Evolutionary conservation across 92 coral and sea anemone species (phyloP).

Genomic region (Palythoa grandis): DNA sequence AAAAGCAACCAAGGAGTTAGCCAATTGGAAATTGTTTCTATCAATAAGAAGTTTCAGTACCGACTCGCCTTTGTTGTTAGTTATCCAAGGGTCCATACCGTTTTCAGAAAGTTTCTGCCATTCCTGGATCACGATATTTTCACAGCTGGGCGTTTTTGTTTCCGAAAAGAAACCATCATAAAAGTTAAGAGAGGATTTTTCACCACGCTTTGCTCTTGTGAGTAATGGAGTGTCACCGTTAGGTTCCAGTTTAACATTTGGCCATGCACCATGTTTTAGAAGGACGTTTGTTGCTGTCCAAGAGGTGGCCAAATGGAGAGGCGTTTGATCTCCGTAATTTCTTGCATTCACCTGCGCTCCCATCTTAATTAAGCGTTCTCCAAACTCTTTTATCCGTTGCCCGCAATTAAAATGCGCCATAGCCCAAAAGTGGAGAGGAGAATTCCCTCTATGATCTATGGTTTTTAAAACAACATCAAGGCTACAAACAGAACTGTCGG

Average conservation of each 20-base stretch:
- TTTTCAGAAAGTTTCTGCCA: neutral
- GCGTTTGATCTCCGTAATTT: neutral
- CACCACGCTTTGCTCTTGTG: neutral
- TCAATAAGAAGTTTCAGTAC: neutral
- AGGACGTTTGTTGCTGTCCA: neutral
- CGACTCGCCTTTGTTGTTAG: neutral
- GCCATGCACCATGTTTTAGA: neutral
- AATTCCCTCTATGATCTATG: neutral
- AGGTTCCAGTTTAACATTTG: neutral
- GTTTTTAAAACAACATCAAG: neutral
- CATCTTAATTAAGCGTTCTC: neutral
- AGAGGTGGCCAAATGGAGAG: slow-evolving; percentile 1
- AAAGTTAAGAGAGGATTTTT: neutral
- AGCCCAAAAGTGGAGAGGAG: neutral
- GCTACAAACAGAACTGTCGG: no score
- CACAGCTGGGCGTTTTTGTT: no score
- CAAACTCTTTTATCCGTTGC: neutral
- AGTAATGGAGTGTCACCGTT: neutral
- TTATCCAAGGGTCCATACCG: no score
- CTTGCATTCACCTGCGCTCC: neutral
- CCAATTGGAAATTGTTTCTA: neutral
- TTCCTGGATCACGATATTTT: neutral
- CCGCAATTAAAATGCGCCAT: neutral
- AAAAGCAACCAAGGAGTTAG: neutral
- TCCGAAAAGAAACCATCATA: neutral